These are phyloP conservation scores for Chelon auratus DNA, from an alignment of 2,797 vertebrate species.

Conservation along the genomic window DNA sequence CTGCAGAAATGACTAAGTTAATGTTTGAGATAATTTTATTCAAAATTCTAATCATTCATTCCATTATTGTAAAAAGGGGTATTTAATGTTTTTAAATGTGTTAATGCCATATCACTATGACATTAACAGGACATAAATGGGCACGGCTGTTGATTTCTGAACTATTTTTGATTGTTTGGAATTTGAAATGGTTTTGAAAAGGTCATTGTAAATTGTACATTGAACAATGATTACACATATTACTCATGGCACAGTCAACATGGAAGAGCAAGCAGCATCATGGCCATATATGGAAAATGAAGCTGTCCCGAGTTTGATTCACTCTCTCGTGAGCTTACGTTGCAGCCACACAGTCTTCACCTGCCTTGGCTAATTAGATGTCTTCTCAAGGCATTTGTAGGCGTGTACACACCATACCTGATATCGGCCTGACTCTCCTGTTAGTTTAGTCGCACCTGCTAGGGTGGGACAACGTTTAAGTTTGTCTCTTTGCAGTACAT, in stretches of 20 bases:
- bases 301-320: background rate
- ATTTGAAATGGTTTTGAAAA: background rate
- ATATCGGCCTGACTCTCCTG: slow-evolving; percentile 23
- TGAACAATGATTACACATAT: background rate
- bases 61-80: too few relatives aligned
- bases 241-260: background rate
- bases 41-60: too few relatives aligned
- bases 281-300: background rate
- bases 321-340: background rate
- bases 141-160: background rate
- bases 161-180: background rate
- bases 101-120: background rate
- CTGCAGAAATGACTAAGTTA: too few relatives aligned
- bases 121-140: background rate
- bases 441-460: slow-evolving; percentile 35
- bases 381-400: slow-evolving; percentile 11
- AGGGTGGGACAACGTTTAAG: background rate
- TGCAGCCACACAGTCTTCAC: background rate
- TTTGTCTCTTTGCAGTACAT: slow-evolving; percentile 11
- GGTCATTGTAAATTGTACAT: background rate
- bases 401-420: background rate
- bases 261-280: background rate
- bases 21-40: too few relatives aligned
- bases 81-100: too few relatives aligned
- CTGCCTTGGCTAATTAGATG: slow-evolving; percentile 15